These are phyloP conservation scores for Aphelenchoides avenae DNA, from an alignment of 1,140 invertebrate species.

Conservation along the genomic window DNA sequence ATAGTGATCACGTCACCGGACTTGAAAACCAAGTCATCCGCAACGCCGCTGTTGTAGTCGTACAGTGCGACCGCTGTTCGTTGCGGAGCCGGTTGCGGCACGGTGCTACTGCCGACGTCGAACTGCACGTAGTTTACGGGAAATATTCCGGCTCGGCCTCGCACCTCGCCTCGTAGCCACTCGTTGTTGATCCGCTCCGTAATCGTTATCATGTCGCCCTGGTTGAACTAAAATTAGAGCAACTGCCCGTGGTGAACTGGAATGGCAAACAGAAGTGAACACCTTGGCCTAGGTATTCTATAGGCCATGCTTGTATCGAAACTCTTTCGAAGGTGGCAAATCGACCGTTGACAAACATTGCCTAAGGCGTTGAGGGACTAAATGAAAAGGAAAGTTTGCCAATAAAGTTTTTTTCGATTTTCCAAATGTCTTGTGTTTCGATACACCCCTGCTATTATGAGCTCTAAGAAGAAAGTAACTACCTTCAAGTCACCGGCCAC, in stretches of 20 bases:
- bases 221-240: constrained; percentile 37
- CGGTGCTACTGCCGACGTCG: constrained; percentile 17
- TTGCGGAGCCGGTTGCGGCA: constrained; percentile 5
- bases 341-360: neutral
- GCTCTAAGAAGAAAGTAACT: neutral
- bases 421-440: neutral
- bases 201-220: constrained; percentile 37
- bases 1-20: constrained; percentile 40
- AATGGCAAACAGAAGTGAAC: neutral
- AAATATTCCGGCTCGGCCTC: constrained; percentile 28
- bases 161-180: constrained; percentile 37
- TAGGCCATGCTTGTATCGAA: neutral
- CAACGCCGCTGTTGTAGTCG: constrained; percentile 34
- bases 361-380: neutral
- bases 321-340: neutral
- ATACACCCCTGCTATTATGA: neutral
- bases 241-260: neutral
- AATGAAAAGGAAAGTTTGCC: constrained; percentile 6
- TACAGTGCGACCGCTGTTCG: constrained; percentile 18
- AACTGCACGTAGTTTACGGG: constrained; percentile 34
- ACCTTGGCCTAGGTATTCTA: neutral
- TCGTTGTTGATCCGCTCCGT: constrained; percentile 25
- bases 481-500: constrained; percentile 45
- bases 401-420: neutral
- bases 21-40: constrained; percentile 30